Evolutionary conservation across 2,797 vertebrate species (phyloP).

Genomic region (Acipenser oxyrinchus): DNA sequence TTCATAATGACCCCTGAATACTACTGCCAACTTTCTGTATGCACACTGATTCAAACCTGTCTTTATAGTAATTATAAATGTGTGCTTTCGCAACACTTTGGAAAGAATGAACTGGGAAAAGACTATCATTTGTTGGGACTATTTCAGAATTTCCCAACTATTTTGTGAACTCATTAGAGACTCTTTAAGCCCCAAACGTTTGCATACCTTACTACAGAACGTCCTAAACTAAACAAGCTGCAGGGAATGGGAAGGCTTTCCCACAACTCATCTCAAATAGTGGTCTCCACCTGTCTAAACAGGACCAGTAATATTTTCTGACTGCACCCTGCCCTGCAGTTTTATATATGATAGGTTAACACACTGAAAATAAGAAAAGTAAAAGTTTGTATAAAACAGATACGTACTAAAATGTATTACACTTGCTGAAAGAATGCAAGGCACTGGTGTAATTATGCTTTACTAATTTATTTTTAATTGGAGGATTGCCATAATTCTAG

Average conservation of each 20-base stretch:
- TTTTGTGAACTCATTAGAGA: slow-evolving; percentile 41
- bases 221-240: slow-evolving; percentile 47
- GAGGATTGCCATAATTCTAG: no score
- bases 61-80: slow-evolving; percentile 44
- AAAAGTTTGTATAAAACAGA: slow-evolving; percentile 13
- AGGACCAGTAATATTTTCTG: background rate
- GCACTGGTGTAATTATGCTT: no score
- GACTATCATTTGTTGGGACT: slow-evolving; percentile 57
- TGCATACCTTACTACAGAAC: slow-evolving; percentile 42
- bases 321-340: background rate
- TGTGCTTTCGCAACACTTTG: slow-evolving; percentile 46
- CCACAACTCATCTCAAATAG: slow-evolving; percentile 21
- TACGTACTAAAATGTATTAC: background rate
- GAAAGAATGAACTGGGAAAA: slow-evolving; percentile 46
- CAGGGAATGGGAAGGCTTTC: slow-evolving; percentile 40
- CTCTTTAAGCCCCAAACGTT: slow-evolving; percentile 44
- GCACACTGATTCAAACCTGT: slow-evolving; percentile 47
- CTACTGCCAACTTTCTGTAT: slow-evolving; percentile 38
- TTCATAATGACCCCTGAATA: slow-evolving; percentile 16
- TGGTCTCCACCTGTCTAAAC: background rate
- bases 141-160: slow-evolving; percentile 52
- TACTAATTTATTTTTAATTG: no score
- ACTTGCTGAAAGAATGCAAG: no score
- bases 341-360: background rate
- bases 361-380: slow-evolving; percentile 5